Evolutionary conservation across 2,888 invertebrate species (phyloP).

Genomic region (Drosophila trichaetosa): DNA sequence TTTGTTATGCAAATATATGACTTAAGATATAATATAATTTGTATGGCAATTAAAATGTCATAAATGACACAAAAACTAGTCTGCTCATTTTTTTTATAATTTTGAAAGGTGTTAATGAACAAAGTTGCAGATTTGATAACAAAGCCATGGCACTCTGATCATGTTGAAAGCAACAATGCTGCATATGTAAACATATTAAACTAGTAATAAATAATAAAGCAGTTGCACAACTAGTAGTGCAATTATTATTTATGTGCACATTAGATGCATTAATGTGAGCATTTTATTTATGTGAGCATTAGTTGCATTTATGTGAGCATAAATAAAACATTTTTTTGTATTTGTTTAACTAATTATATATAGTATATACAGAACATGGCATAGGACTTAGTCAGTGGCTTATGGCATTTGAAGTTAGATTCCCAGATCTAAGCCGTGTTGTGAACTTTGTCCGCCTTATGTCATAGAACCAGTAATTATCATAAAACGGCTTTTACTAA

Average conservation of each 20-base stretch:
- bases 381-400: background rate
- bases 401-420: constrained; percentile 2
- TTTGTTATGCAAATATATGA: background rate
- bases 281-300: constrained; percentile 1
- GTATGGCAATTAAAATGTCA: background rate
- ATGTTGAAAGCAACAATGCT: background rate
- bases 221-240: background rate
- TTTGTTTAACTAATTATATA: background rate
- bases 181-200: background rate
- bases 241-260: background rate
- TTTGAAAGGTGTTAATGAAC: background rate
- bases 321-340: background rate
- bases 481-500: constrained; percentile 69
- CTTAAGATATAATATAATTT: background rate
- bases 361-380: background rate
- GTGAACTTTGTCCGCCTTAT: constrained; percentile 68
- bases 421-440: constrained; percentile 40
- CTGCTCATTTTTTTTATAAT: background rate
- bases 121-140: background rate
- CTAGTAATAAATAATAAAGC: background rate
- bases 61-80: background rate
- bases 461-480: constrained; percentile 57
- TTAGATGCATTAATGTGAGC: background rate
- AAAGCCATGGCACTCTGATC: too few species aligned
- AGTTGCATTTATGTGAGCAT: background rate